These are phyloP conservation scores for Itoplectis maculator DNA, from an alignment of 2,888 invertebrate genomes.

Conservation along the genomic window DNA sequence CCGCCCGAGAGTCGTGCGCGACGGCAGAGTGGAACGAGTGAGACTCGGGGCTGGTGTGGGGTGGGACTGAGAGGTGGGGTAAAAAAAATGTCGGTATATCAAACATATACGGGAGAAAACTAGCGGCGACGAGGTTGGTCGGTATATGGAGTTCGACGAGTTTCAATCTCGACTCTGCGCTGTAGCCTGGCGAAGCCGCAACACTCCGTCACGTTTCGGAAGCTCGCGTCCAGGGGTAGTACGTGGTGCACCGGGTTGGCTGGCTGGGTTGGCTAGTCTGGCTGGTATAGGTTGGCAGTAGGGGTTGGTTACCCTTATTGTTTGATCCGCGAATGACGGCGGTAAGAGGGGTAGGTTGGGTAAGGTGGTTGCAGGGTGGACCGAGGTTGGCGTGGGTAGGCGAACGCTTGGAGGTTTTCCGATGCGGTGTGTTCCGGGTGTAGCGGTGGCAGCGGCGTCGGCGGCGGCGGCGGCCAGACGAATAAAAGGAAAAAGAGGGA, in stretches of 20 bases:
- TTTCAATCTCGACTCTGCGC: constrained; percentile 6
- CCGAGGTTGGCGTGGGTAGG: neutral
- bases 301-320: constrained; percentile 35
- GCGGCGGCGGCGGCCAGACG: constrained; percentile 12
- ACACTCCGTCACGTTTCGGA: constrained; percentile 21
- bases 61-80: no score
- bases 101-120: neutral
- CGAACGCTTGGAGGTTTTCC: constrained; percentile 22
- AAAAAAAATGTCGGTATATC: constrained; percentile 42
- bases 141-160: neutral
- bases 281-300: no score
- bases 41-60: no score
- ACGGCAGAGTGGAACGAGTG: neutral
- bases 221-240: neutral
- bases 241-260: constrained; percentile 11
- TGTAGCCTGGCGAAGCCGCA: neutral
- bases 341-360: no score
- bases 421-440: constrained; percentile 16
- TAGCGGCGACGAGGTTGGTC: neutral
- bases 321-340: constrained; percentile 53
- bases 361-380: neutral
- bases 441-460: no score
- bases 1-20: neutral
- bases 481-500: constrained; percentile 30
- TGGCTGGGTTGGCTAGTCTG: no score